A percentile compares a stretch with the other conserved stretches of the same genome.
Evolutionary conservation across 1,140 invertebrate species (phyloP).

Genomic region (Apis mellifera): DNA sequence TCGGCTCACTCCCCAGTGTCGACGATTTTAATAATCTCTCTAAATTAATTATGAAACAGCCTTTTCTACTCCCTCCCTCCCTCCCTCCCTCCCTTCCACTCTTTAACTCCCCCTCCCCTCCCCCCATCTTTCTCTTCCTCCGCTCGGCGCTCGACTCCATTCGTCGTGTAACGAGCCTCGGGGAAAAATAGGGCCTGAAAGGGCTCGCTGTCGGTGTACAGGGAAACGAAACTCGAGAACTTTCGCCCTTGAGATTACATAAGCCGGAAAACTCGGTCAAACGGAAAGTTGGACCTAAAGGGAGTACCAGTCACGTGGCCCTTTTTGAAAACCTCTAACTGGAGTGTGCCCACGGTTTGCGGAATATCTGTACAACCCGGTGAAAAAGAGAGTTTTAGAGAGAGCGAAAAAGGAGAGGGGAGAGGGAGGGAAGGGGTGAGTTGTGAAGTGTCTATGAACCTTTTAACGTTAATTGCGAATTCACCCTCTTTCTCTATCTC

Average conservation of each 20-base stretch:
- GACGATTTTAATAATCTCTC: constrained; percentile 50
- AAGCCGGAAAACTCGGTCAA: constrained; percentile 67
- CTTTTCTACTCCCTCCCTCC: not conserved
- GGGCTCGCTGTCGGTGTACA: constrained; percentile 14
- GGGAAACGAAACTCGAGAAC: constrained; percentile 48
- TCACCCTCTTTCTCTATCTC: constrained; percentile 22
- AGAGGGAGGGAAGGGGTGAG: constrained; percentile 14
- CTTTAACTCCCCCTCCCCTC: not conserved
- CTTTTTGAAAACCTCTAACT: constrained; percentile 52
- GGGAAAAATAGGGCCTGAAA: constrained; percentile 40
- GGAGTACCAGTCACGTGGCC: constrained; percentile 57
- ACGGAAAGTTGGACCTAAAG: constrained; percentile 67
- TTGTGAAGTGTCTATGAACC: constrained; percentile 62
- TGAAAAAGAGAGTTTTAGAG: not conserved
- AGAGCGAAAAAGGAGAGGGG: constrained; percentile 17
- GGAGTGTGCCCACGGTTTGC: constrained; percentile 45
- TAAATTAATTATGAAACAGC: constrained; percentile 49
- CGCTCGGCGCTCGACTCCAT: constrained; percentile 2
- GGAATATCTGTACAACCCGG: constrained; percentile 48
- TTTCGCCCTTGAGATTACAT: constrained; percentile 60
- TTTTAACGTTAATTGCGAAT: constrained; percentile 68
- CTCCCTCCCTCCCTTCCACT: not conserved
- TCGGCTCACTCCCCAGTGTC: not conserved
- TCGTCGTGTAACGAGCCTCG: constrained; percentile 41
- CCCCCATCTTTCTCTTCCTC: not conserved